phyloP scores from a whole-genome alignment of 2,797 vertebrate species.

The Emys orbicularis region DNA sequence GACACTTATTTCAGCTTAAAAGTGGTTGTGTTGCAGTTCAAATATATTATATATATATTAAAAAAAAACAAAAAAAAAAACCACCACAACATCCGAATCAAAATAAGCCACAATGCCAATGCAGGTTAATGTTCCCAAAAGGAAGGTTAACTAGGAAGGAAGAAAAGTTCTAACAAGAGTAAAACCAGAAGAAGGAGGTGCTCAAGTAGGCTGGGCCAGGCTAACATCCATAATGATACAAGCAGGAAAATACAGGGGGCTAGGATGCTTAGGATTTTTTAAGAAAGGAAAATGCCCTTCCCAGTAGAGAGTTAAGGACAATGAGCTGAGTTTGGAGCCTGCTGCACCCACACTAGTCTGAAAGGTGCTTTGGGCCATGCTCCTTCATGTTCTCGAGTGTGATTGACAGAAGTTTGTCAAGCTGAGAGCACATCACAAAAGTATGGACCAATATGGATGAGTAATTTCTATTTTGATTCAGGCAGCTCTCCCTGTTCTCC shows the following conservation, averaged over 20 bases:
- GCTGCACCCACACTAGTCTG: accelerated
- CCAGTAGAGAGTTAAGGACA: neutral
- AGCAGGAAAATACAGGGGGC: neutral
- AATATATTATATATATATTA: no score
- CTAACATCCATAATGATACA: neutral
- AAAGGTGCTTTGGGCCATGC: accelerated
- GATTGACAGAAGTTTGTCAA: accelerated
- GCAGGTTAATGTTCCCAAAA: neutral
- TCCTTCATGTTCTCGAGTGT: accelerated
- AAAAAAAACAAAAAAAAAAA: no score
- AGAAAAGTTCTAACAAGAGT: accelerated
- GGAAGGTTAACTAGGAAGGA: neutral
- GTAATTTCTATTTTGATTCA: accelerated
- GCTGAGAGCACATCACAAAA: neutral
- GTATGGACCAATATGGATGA: accelerated
- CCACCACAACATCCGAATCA: neutral
- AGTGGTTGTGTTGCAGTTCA: neutral
- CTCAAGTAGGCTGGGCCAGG: neutral
- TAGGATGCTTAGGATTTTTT: neutral
- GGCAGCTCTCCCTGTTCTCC: neutral
- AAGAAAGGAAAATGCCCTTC: accelerated
- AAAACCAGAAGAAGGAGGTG: neutral
- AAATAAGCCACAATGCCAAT: neutral
- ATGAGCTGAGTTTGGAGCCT: accelerated
- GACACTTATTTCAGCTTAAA: neutral